Base-by-base conservation (phyloP, 2,797 vertebrate genomes). In the Sebastes hubbsi region DNA sequence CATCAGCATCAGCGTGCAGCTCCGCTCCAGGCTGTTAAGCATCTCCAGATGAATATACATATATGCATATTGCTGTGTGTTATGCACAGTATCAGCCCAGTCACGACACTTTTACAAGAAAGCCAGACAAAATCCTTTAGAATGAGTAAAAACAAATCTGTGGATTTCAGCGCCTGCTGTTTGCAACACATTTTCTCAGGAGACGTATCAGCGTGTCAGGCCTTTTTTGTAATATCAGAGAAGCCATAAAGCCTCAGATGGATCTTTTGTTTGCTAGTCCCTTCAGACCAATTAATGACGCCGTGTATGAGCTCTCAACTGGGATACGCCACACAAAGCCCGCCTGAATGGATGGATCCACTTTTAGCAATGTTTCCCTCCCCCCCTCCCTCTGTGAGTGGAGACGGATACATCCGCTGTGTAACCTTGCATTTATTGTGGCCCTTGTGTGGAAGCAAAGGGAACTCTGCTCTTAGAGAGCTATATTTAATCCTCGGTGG, bases 401-500 rank as follows among this genome's bases (percentile, higher is more conserved):
- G 72, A 87, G 76, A 77, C 27, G 1, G 60, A 80, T 74, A 75
- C 84, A 84, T 90, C 84, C 34, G 59, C 82, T 63, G 66, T 49
- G 61, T 66, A 87, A 78, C 72, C 66, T 77, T 79, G 62, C 77
- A 71, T 91, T 81, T 83, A 89, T 25, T 69, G 73, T 34, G 68
- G 77, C 56, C 65, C 49, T 76, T 72, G 78, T 86, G 86, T 62
- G 81, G 24, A 80, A 80, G 84, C 24, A 73, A 81, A 85, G 83
- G 84, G 75, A 83, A 84, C 75, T 85, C 77, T 83, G 79, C 86
- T 88, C 83, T 82, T 75, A 55, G 42, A 49, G 75, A 84, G 84
- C 85, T 94, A 93, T 94, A 92, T 94, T 83, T 91, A 92, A 83
- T 58, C 80, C 74, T 69, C 4, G 0, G 72, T 64, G 71, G 64